Conservation (phyloP, 2,113 vertebrate species). For the Chloropsis cyanopogon region DNA sequence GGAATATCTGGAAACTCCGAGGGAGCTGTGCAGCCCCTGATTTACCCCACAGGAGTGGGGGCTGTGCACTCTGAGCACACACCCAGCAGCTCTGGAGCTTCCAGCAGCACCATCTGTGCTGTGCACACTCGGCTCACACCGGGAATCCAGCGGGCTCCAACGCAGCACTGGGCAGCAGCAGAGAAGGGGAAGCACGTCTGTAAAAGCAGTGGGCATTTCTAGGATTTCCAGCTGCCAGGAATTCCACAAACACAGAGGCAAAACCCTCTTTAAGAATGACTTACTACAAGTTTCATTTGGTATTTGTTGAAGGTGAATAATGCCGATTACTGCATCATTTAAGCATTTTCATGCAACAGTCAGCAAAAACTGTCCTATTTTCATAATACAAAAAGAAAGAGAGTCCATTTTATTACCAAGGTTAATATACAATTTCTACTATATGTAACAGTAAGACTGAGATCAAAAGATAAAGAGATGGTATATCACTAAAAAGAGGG, state of each 20-base stretch:
- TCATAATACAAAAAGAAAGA: neutral
- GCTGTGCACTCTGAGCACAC: neutral
- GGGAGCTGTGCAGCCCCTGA: neutral
- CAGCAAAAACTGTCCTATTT: neutral
- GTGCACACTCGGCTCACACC: fast-evolving
- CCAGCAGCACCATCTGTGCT: neutral
- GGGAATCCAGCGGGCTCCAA: neutral
- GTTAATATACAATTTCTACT: neutral
- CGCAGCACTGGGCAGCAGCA: neutral
- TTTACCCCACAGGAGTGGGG: neutral
- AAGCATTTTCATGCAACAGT: neutral
- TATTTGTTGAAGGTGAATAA: neutral
- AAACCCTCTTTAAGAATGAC: neutral
- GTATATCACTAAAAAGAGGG: neutral
- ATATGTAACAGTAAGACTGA: neutral
- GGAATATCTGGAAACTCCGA: fast-evolving
- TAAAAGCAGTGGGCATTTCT: neutral
- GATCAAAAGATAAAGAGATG: neutral
- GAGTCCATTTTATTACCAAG: neutral
- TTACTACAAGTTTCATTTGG: neutral
- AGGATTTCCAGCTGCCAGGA: neutral
- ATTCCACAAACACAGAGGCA: neutral
- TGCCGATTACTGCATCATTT: neutral
- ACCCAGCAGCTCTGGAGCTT: fast-evolving
- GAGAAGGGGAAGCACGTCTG: fast-evolving